Evolutionary conservation across 2,113 vertebrate species (phyloP).

Genomic region (Nansenia antarctica): DNA sequence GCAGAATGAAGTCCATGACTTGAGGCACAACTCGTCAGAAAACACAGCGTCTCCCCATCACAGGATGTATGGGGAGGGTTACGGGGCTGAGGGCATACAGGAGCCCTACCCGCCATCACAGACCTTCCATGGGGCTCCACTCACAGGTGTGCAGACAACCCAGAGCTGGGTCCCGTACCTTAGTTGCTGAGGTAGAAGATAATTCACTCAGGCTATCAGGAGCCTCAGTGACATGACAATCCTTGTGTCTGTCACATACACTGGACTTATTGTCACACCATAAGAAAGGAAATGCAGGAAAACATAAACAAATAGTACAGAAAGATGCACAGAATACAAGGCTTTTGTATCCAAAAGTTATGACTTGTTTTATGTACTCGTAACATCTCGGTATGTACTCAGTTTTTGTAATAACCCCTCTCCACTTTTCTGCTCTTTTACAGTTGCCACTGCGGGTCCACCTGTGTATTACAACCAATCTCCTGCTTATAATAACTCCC

Average conservation of each 20-base stretch:
- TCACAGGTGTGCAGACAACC: slow-evolving; percentile 81
- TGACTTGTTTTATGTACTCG: no score
- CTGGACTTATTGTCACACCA: no score
- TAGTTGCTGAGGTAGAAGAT: not conserved
- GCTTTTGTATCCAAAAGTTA: no score
- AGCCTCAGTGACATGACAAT: no score
- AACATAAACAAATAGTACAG: no score
- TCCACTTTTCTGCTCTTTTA: slow-evolving; percentile 31
- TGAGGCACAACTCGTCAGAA: slow-evolving; percentile 83
- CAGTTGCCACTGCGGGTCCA: slow-evolving; percentile 90
- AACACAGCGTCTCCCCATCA: slow-evolving; percentile 75
- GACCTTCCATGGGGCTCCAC: slow-evolving; percentile 85
- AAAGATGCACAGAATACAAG: no score
- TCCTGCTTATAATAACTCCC: slow-evolving; percentile 88
- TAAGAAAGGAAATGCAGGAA: no score
- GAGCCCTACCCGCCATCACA: slow-evolving; percentile 86
- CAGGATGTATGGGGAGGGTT: slow-evolving; percentile 84
- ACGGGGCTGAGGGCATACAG: slow-evolving; percentile 80
- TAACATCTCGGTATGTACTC: no score
- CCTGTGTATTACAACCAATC: slow-evolving; percentile 92
- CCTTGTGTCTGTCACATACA: no score
- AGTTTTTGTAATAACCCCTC: not conserved
- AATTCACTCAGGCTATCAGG: no score
- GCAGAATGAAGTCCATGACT: slow-evolving; percentile 94
- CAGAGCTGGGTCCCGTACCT: not conserved